Conservation (phyloP, 2,113 vertebrate species). For the Dicrurus megarhynchus region DNA sequence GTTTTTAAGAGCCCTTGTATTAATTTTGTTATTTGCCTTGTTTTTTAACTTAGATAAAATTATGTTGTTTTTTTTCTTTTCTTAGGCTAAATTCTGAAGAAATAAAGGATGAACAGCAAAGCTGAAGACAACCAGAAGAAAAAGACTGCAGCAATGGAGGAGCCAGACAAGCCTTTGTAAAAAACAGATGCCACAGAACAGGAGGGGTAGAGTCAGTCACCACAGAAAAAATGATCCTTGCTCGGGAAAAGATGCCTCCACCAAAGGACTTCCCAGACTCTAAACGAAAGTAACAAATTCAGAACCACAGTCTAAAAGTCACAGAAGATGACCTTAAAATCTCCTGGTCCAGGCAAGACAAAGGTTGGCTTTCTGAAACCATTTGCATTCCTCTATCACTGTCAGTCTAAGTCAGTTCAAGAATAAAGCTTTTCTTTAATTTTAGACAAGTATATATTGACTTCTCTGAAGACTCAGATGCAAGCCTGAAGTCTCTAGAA, state of each 20-base stretch:
- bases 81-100: background rate
- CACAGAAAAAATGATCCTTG: background rate
- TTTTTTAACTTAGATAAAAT: background rate
- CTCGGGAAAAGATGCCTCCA: background rate
- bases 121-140: background rate
- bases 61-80: background rate
- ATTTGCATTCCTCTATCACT: background rate
- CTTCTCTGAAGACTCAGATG: background rate
- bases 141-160: background rate
- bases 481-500: background rate
- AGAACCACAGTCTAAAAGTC: background rate
- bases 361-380: background rate
- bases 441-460: background rate
- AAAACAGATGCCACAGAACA: background rate
- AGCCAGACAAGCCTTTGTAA: background rate
- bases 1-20: background rate
- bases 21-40: background rate
- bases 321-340: background rate
- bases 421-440: background rate
- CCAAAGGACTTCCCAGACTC: background rate
- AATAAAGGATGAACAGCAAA: background rate
- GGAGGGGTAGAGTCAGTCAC: background rate
- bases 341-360: background rate
- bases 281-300: background rate
- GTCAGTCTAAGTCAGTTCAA: background rate